Conservation (phyloP, 2,888 invertebrate species). For the Selenia dentaria region DNA sequence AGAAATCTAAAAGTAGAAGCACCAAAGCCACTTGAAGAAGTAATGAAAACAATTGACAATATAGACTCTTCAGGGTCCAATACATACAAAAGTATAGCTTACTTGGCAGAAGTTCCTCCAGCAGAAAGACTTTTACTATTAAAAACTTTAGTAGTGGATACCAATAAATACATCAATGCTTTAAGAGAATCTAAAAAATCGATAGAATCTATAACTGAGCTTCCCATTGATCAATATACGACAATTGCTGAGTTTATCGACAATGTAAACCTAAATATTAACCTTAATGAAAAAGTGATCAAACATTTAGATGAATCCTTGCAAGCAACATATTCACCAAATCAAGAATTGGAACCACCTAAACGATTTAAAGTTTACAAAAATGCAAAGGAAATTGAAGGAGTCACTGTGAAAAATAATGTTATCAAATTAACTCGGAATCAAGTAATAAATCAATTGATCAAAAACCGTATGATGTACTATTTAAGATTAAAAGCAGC, state of each 20-base stretch:
- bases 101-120: conserved; percentile 46
- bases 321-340: not conserved
- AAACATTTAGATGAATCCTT: conserved; percentile 38
- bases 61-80: conserved; percentile 47
- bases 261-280: conserved; percentile 47
- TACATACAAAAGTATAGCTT: conserved; percentile 54
- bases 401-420: not conserved
- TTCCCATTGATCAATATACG: conserved; percentile 39
- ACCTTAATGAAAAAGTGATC: conserved; percentile 49
- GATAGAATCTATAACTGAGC: conserved; percentile 29
- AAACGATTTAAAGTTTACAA: not conserved
- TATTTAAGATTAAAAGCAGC: conserved; percentile 57
- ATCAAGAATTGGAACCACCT: not conserved
- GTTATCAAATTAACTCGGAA: conserved; percentile 54
- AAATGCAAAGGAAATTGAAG: not conserved
- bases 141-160: conserved; percentile 56
- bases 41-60: conserved; percentile 50
- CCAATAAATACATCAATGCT: conserved; percentile 43
- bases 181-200: conserved; percentile 49
- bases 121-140: conserved; percentile 54
- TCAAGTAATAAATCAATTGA: conserved; percentile 64
- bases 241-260: conserved; percentile 54
- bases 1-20: conserved; percentile 36
- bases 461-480: conserved; percentile 58
- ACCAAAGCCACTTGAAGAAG: conserved; percentile 49